Conservation (phyloP, 1,140 invertebrate genomes). For the Anagrus nilaparvatae region DNA sequence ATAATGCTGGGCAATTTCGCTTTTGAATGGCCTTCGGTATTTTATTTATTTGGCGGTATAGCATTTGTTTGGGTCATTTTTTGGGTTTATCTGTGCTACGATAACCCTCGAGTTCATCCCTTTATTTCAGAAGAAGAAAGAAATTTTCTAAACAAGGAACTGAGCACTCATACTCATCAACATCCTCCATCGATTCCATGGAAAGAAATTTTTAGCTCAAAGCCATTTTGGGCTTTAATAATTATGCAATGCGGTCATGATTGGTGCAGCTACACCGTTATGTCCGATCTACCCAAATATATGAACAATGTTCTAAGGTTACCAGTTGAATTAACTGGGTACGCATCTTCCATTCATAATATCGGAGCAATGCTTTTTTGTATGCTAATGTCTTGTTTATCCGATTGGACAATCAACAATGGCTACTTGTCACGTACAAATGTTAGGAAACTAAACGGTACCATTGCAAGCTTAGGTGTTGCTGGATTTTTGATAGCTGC, state of each 20-base stretch:
- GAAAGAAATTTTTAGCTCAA: constrained; percentile 59
- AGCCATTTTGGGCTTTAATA: constrained; percentile 59
- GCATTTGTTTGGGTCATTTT: constrained; percentile 59
- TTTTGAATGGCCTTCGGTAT: constrained; percentile 59
- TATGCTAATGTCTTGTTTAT: constrained; percentile 44
- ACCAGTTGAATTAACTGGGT: constrained; percentile 54
- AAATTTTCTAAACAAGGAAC: constrained; percentile 49
- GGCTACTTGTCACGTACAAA: constrained; percentile 41
- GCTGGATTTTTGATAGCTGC: constrained; percentile 1
- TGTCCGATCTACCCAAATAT: constrained; percentile 74
- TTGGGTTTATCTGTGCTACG: constrained; percentile 59
- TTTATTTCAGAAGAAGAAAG: constrained; percentile 67
- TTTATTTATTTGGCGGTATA: constrained; percentile 67
- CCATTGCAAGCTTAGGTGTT: constrained; percentile 3
- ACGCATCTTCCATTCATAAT: constrained; percentile 37
- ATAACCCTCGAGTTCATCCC: constrained; percentile 63
- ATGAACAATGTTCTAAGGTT: constrained; percentile 72
- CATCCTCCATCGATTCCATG: constrained; percentile 52
- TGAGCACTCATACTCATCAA: constrained; percentile 30
- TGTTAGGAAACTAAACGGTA: constrained; percentile 29
- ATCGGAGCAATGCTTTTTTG: constrained; percentile 43
- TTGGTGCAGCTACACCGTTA: constrained; percentile 73
- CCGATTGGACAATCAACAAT: constrained; percentile 46
- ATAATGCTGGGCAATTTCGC: constrained; percentile 21
- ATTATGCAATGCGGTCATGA: constrained; percentile 25